Evolutionary conservation across 2,888 invertebrate species (phyloP), one percentile per base, ranked within the genome.

Genomic region (Amblyjoppa fuscipennis): DNA sequence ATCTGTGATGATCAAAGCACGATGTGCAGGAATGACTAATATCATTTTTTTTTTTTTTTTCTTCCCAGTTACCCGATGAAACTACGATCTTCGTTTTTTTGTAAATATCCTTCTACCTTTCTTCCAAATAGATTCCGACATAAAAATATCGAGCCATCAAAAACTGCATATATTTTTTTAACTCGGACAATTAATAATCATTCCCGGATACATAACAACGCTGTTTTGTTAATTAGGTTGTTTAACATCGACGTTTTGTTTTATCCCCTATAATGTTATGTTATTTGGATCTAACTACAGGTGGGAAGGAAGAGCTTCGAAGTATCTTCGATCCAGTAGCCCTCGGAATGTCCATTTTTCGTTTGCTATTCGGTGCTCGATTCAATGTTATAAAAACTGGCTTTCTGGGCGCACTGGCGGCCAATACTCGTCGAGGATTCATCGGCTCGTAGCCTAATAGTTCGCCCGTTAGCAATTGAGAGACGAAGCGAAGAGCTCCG

Each of bases 341-440:
- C 41, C 13, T 69, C 51, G 87, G 76, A 77, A 82, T 51, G 4
- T 84, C 82, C 2, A 68, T 16, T 83, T 88, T 92, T 28, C 90
- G 89, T 84, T 89, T 92, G 53, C 85, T 86, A 28, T 90, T 91
- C 53, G 90, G 89, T 3, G 92, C 90, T 59, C 86, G 86, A 28
- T 90, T 91, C 59, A 90, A 89, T 3, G 92, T 91, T 64, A 93
- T 93, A 61, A 92, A 92, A 28, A 93, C 90, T 7, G 93, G 92
- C 51, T 91, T 92, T 70, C 85, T 91, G 0, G 88, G 89, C 11
- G 88, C 81, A 51, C 90, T 92, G 13, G 90, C 89, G 11, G 81
- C 83, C 70, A 92, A 75, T 56, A 92, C 83, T 38, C 85, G 70
- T 66, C 84, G 75, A 3, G 92, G 90, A 86, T 90, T 83, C 3